phyloP scores from a whole-genome alignment of 2,113 vertebrate genomes.

The Colossoma macropomum region DNA sequence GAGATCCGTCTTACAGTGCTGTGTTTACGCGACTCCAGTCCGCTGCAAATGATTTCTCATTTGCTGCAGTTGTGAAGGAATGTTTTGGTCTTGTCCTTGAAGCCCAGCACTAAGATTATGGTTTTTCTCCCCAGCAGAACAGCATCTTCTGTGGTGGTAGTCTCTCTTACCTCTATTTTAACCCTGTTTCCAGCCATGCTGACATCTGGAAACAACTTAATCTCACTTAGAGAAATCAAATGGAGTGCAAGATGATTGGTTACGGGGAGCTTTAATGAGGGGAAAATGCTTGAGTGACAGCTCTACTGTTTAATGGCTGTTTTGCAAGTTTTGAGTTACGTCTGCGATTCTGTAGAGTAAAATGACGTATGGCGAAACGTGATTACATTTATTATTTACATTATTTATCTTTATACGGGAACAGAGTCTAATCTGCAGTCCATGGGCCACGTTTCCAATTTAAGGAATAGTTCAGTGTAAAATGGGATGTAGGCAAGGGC shows the following conservation, averaged over 20 bases:
- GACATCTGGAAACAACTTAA: conserved; percentile 33
- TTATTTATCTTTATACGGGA: background rate
- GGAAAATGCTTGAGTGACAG: background rate
- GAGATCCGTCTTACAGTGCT: background rate
- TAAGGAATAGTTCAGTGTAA: no score
- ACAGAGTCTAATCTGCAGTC: background rate
- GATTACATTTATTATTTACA: background rate
- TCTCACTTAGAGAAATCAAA: conserved; percentile 22
- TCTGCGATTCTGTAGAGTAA: background rate
- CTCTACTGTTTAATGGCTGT: background rate
- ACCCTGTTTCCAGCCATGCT: conserved; percentile 10
- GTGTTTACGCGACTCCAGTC: background rate
- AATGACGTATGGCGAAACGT: background rate
- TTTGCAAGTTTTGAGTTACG: background rate
- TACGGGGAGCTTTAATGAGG: background rate
- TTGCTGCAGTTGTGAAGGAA: conserved; percentile 5
- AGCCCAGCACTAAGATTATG: conserved; percentile 4
- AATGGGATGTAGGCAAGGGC: no score
- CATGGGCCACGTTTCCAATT: no score
- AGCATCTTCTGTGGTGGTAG: background rate
- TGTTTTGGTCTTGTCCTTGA: conserved; percentile 27
- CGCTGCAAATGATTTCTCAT: background rate
- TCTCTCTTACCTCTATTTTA: background rate
- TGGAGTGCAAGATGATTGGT: conserved; percentile 13
- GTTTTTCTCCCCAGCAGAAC: conserved; percentile 28